Base-by-base conservation (phyloP, 2,888 invertebrate genomes). In the Salticus scenicus region DNA sequence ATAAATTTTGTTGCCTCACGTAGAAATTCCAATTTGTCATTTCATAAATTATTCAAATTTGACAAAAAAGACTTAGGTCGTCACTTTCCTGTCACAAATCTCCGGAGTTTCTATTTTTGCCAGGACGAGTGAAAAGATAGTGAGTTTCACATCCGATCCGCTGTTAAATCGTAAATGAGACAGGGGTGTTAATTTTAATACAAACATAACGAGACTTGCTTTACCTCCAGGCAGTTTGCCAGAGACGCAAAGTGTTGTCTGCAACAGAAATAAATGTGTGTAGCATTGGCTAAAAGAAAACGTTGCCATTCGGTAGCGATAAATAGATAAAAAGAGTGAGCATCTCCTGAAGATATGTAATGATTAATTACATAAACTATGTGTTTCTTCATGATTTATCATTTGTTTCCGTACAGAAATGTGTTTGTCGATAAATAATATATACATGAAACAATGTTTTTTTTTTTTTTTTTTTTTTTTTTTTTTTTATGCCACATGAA, bases 121-220 rank as follows among this genome's bases (percentile, higher is more conserved):
- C 37, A 37, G 37, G 10, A 37, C n/a, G n/a, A n/a, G n/a, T n/a
- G n/a, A n/a, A 37, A 10, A 37, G 10, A 37, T 10, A 37, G 37
- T 37, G 37, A 10, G 10, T 4, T 10, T 24, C 57, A 1, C 24
- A 57, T 24, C 17, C 17, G 57, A 57, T 57, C 57, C 4, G 4
- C 57, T 57, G 24, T 57, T 57, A 57, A 20, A 24, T 4, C 5
- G 20, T 24, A 20, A 57, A 24, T 57, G 24, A 5, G 57, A 57
- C 57, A 57, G 57, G 57, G 57, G 57, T 57, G 57, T 57, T 57
- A 57, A 57, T 57, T 57, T 57, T 57, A 57, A 57, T 24, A 17
- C n/a, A 47, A n/a, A n/a, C 24, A 57, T 57, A 57, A 57, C 57
- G 57, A 57, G 57, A 5, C 57, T 24, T 17, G 2, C 12, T 57